phyloP scores from a whole-genome alignment of 1,140 invertebrate genomes.

The Drosophila lacteicornis region DNA sequence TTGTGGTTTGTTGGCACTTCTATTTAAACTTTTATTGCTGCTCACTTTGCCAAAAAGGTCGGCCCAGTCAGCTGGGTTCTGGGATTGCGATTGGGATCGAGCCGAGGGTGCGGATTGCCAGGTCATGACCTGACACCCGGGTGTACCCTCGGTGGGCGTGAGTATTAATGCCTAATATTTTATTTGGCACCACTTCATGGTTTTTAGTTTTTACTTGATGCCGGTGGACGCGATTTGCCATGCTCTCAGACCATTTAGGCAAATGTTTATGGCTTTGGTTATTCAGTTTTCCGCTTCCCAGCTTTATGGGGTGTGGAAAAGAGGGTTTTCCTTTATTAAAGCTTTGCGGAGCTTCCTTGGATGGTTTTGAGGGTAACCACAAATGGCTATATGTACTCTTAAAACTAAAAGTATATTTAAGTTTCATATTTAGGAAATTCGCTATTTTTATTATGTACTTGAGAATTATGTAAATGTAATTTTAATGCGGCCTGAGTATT shows the following conservation, averaged over 20 bases:
- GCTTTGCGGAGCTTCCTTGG: not conserved
- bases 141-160: conserved; percentile 39
- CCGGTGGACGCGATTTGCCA: conserved; percentile 19
- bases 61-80: conserved; percentile 28
- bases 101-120: conserved; percentile 21
- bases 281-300: conserved; percentile 10
- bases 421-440: too few species aligned
- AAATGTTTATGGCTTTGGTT: conserved; percentile 48
- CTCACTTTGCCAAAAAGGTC: conserved; percentile 74
- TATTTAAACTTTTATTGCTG: conserved; percentile 83
- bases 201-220: conserved; percentile 58
- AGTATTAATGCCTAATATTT: conserved; percentile 74
- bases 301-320: conserved; percentile 40
- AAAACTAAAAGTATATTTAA: too few species aligned
- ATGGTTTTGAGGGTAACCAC: not conserved
- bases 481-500: not conserved
- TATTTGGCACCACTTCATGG: conserved; percentile 55
- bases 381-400: not conserved
- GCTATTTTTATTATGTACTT: too few species aligned
- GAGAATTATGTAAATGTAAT: not conserved
- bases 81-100: not conserved
- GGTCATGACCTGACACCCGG: conserved; percentile 28
- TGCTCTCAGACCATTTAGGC: conserved; percentile 37
- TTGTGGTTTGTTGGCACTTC: conserved; percentile 82
- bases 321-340: conserved; percentile 34